Evolutionary conservation across 2,888 invertebrate species (phyloP).

Genomic region (Polydrusus cervinus): DNA sequence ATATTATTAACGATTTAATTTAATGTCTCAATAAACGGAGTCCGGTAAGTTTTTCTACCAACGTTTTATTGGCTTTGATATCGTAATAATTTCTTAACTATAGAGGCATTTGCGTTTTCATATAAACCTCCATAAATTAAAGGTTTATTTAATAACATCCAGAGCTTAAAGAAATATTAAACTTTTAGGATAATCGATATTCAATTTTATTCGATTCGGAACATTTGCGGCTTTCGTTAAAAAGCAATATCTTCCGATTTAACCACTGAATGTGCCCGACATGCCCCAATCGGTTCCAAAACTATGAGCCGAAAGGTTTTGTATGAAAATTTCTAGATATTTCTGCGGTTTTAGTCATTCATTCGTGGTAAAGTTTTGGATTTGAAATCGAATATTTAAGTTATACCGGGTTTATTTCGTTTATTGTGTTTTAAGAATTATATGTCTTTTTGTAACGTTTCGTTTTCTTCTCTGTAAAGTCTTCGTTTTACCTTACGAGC

Average conservation of each 20-base stretch:
- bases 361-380: background rate
- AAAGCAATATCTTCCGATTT: constrained; percentile 15
- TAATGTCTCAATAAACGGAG: no score
- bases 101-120: no score
- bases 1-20: no score
- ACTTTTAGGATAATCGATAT: background rate
- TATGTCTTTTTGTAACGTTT: background rate
- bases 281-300: constrained; percentile 4
- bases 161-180: background rate
- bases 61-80: no score
- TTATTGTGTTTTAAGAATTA: background rate
- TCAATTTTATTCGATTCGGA: constrained; percentile 5
- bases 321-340: constrained; percentile 5
- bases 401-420: background rate
- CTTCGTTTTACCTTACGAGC: no score
- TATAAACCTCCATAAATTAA: background rate
- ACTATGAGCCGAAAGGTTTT: background rate
- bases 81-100: no score
- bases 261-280: constrained; percentile 6
- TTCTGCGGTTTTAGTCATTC: background rate
- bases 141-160: constrained; percentile 5
- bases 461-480: no score
- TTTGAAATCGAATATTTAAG: background rate
- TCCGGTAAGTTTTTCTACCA: no score
- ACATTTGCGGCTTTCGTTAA: constrained; percentile 20